Base-by-base conservation (phyloP, 2,888 invertebrate genomes). In the Lasioglossum calceatum region DNA sequence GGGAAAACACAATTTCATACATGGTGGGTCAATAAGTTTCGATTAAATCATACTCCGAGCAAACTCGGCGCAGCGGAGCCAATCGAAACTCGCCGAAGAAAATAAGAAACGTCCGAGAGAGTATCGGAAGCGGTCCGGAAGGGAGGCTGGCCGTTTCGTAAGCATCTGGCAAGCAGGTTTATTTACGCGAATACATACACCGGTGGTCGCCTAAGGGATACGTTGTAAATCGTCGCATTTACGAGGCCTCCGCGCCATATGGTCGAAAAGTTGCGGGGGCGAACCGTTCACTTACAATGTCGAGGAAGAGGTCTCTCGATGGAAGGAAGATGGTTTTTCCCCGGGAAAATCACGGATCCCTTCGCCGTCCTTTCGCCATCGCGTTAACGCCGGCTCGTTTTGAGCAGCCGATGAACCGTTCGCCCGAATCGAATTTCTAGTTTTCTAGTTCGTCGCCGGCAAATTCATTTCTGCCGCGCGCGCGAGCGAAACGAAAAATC, bases 181-280 rank as follows among this genome's bases (percentile, higher is more conserved):
- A 77, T 88, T 87, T 87, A 82, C 78, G 58, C 77, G 84, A 79
- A 77, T 61, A 77, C 75, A 72, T 72, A 50, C 16, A 47, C 54
- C 36, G 23, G 74, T 70, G 39, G 84, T 80, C 87, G 88, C 74
- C 82, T 82, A 76, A 78, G 83, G 88, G 87, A 85, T 86, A 54
- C 87, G 88, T 74, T 88, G 86, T 89, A 87, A 88, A 89, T 88
- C 85, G 87, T 87, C 82, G 84, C 85, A 81, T 89, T 88, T 87
- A 85, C 85, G 77, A 87, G 88, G 77, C 83, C 75, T 32, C 74
- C 78, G 82, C 79, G 77, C 82, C 87, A 88, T 87, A 80, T 88
- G 87, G 54, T 27, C 76, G 36, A 78, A 87, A 84, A 78, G 73
- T 75, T 32, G 58, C 39, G 32, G 54, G 75, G 39, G 23, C 70